phyloP scores from a whole-genome alignment of 2,888 invertebrate genomes.

The Nycteola revayana region DNA sequence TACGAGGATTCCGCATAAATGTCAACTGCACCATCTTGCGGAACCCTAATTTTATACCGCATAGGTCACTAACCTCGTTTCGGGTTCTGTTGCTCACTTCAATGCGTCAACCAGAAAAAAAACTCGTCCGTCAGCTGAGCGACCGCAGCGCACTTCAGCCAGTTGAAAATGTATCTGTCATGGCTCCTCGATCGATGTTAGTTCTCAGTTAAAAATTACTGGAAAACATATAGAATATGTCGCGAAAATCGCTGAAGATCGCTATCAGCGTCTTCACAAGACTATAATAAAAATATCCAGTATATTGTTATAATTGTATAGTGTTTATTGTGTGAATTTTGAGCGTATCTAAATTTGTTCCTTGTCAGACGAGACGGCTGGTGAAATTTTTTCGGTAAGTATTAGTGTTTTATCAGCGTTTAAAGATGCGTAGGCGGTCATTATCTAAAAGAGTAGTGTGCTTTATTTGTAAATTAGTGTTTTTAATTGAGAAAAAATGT shows the following conservation, averaged over 20 bases:
- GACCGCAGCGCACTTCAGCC: slow-evolving; percentile 61
- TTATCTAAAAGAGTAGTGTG: slow-evolving; percentile 26
- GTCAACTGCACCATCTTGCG: slow-evolving; percentile 16
- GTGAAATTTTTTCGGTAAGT: slow-evolving; percentile 70
- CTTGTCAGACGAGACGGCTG: slow-evolving; percentile 61
- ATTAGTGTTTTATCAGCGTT: slow-evolving; percentile 45
- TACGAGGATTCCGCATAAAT: slow-evolving; percentile 12
- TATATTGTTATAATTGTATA: slow-evolving; percentile 48
- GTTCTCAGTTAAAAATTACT: slow-evolving; percentile 62
- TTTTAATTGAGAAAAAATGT: slow-evolving; percentile 38
- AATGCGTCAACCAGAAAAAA: slow-evolving; percentile 53
- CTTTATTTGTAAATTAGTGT: slow-evolving; percentile 34
- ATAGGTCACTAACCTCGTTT: slow-evolving; percentile 59
- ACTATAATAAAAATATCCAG: slow-evolving; percentile 54
- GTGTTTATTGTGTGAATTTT: slow-evolving; percentile 72
- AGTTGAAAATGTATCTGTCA: slow-evolving; percentile 73
- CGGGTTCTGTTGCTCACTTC: slow-evolving; percentile 50
- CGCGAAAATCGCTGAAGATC: slow-evolving; percentile 52
- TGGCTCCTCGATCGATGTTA: slow-evolving; percentile 76
- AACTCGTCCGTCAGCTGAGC: slow-evolving; percentile 75
- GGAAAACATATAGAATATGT: slow-evolving; percentile 73
- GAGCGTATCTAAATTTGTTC: slow-evolving; percentile 76
- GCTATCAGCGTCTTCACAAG: slow-evolving; percentile 40
- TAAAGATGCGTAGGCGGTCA: slow-evolving; percentile 28
- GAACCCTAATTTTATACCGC: slow-evolving; percentile 37